Evolutionary conservation across 2,113 vertebrate species (phyloP).

Genomic region (Natator depressus): DNA sequence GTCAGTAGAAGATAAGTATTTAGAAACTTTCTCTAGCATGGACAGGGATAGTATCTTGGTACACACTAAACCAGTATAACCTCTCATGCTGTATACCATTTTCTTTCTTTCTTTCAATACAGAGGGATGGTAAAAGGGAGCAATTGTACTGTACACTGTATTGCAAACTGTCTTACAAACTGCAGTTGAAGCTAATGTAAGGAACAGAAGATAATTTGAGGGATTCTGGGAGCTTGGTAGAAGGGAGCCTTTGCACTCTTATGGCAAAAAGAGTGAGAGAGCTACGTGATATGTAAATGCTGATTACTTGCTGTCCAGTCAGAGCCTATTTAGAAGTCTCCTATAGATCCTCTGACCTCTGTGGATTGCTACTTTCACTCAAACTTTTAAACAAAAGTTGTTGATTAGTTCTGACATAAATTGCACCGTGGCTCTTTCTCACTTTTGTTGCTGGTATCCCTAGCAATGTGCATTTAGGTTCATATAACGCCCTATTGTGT

Average conservation of each 20-base stretch:
- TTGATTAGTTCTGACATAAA: no score
- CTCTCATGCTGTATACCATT: not conserved
- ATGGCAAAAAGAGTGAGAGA: not conserved
- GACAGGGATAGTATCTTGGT: not conserved
- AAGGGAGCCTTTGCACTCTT: not conserved
- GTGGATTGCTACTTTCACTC: not conserved
- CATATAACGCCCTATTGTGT: not conserved
- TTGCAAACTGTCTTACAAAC: not conserved
- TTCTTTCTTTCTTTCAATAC: not conserved
- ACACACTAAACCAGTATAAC: not conserved
- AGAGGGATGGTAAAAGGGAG: not conserved
- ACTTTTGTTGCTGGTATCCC: not conserved
- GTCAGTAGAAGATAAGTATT: constrained; percentile 42
- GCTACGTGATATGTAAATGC: not conserved
- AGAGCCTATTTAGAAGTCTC: not conserved
- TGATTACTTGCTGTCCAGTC: not conserved
- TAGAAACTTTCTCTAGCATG: constrained; percentile 59
- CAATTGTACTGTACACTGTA: not conserved
- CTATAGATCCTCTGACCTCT: not conserved
- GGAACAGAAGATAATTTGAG: not conserved
- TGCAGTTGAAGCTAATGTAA: not conserved
- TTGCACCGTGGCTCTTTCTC: not conserved
- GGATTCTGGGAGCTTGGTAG: not conserved
- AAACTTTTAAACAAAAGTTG: not conserved
- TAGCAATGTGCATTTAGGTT: not conserved